Conservation (phyloP, 2,113 vertebrate species). For the Tetrao urogallus region DNA sequence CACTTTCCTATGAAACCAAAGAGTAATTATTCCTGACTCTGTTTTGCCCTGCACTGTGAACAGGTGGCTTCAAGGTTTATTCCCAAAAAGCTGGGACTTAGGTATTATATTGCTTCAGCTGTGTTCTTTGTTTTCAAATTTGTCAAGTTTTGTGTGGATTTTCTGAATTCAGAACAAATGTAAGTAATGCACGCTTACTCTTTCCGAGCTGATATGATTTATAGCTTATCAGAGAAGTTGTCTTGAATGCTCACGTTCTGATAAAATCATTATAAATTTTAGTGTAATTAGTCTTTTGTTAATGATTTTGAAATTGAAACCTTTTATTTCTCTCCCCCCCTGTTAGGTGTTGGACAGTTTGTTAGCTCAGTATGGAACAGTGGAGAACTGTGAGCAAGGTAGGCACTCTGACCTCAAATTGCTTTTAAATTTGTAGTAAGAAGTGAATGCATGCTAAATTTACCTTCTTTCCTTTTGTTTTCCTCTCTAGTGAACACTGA, state of each 20-base stretch:
- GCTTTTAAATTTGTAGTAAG: slow-evolving; percentile 34
- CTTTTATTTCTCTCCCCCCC: slow-evolving; percentile 48
- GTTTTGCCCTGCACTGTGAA: background rate
- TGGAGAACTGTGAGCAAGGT: slow-evolving; percentile 95
- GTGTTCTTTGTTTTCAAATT: background rate
- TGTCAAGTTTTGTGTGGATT: background rate
- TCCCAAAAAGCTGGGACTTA: background rate
- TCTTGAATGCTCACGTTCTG: background rate
- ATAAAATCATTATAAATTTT: background rate
- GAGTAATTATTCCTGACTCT: background rate
- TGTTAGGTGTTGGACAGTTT: slow-evolving; percentile 88
- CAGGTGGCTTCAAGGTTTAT: background rate
- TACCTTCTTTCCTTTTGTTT: slow-evolving; percentile 35
- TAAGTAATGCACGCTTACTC: background rate
- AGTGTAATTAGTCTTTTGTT: background rate
- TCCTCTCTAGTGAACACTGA: slow-evolving; percentile 92
- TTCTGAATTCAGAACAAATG: background rate
- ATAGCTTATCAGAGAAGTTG: background rate
- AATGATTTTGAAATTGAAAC: slow-evolving; percentile 53
- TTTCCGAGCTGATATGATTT: background rate
- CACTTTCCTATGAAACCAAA: background rate
- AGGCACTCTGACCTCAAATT: slow-evolving; percentile 34
- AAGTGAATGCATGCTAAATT: slow-evolving; percentile 24
- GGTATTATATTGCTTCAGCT: background rate
- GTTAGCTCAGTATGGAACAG: slow-evolving; percentile 90